A percentile compares a stretch with the other conserved stretches of the same genome.
These are phyloP conservation scores for Pristionchus fissidentatus DNA, from an alignment of 2,888 invertebrate genomes.

Conservation along the genomic window DNA sequence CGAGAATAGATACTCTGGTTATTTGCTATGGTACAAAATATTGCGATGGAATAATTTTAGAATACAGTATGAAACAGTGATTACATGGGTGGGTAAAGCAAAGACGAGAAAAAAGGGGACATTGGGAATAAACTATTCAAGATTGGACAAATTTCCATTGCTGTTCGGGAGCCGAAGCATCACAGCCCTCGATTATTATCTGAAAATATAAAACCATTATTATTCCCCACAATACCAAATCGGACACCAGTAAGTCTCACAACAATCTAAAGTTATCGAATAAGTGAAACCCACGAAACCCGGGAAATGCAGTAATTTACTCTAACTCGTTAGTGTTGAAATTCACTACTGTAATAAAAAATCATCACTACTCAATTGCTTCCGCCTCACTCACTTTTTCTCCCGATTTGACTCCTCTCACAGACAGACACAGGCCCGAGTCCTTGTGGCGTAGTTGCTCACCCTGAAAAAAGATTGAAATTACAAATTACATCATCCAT, in stretches of 20 bases:
- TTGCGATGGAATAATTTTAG: constrained; percentile 1
- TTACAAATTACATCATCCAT: not conserved
- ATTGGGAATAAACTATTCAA: constrained; percentile 4
- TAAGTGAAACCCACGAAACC: not conserved
- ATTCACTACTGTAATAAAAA: not conserved
- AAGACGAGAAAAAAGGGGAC: not conserved
- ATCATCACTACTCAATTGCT: not conserved
- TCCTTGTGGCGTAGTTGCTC: constrained; percentile 40
- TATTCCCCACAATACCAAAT: not conserved
- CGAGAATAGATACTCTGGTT: constrained; percentile 16
- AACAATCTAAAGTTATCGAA: not conserved
- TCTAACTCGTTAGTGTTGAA: not conserved
- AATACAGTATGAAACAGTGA: not conserved
- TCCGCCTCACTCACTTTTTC: constrained; percentile 63
- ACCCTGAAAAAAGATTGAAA: constrained; percentile 11
- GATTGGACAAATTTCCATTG: constrained; percentile 56
- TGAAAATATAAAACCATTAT: not conserved
- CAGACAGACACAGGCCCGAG: constrained; percentile 77
- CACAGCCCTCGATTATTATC: constrained; percentile 51
- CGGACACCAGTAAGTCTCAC: not conserved
- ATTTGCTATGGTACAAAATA: constrained; percentile 3
- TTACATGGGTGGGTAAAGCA: not conserved
- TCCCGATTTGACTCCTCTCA: constrained; percentile 72
- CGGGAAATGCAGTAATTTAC: not conserved
- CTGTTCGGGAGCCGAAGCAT: constrained; percentile 56